phyloP scores from a whole-genome alignment of 2,888 invertebrate species.

The Mactromeris polynyma region DNA sequence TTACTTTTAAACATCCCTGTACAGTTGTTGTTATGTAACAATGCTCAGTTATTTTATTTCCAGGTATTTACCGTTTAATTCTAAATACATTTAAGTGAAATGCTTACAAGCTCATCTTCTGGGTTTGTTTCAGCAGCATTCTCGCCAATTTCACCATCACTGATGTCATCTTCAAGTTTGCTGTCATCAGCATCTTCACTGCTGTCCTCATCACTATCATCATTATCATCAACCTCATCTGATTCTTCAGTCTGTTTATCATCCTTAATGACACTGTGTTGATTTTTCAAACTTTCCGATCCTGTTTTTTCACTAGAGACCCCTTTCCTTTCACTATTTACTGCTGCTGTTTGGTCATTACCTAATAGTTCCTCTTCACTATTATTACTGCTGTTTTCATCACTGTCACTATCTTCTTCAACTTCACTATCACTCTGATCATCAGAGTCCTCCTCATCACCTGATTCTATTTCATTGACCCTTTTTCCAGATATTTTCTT shows the following conservation, averaged over 20 bases:
- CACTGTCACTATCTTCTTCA: neutral
- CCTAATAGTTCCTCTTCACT: neutral
- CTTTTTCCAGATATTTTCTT: neutral
- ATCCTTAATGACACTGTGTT: neutral
- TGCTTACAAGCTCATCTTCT: constrained; percentile 58
- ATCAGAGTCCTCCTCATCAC: neutral
- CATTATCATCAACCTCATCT: neutral
- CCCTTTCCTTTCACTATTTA: constrained; percentile 1
- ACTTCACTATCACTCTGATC: neutral
- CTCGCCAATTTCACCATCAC: neutral
- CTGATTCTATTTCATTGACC: neutral
- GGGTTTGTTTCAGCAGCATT: neutral
- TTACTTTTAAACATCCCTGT: too few species aligned
- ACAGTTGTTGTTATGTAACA: too few species aligned
- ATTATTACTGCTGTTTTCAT: constrained; percentile 12
- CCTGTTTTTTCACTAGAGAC: neutral
- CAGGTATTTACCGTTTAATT: too few species aligned
- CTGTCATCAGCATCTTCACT: constrained; percentile 14
- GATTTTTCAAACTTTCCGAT: neutral
- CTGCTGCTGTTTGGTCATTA: neutral
- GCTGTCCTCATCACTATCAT: neutral
- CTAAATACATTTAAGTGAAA: too few species aligned
- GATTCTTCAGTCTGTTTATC: neutral
- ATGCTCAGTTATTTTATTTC: too few species aligned
- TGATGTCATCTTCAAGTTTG: constrained; percentile 8